Conservation (phyloP, 2,797 vertebrate genomes). For the Diglossa cyanea region DNA sequence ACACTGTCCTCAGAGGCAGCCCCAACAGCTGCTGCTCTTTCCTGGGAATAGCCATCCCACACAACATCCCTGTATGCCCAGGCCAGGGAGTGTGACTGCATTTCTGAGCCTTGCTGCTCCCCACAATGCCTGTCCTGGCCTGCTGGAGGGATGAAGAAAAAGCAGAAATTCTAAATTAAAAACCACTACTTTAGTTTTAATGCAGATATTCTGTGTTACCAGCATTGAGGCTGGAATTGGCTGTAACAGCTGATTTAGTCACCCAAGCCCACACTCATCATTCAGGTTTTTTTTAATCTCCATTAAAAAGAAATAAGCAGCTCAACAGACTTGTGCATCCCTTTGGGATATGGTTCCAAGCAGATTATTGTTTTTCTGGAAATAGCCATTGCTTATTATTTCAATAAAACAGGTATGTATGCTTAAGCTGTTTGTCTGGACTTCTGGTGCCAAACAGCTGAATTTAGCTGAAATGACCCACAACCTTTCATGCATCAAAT, state of each 20-base stretch:
- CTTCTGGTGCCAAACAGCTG: background rate
- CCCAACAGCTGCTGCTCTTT: fast-evolving
- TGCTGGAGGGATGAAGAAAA: background rate
- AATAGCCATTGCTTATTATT: background rate
- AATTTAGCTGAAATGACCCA: background rate
- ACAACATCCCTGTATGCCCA: background rate
- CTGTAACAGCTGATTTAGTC: background rate
- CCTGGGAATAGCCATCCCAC: fast-evolving
- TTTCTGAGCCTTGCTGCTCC: background rate
- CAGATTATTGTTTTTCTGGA: background rate
- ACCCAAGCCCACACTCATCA: background rate
- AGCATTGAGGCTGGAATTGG: background rate
- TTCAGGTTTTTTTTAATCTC: background rate
- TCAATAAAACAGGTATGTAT: background rate
- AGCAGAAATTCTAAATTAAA: background rate
- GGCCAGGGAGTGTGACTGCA: fast-evolving
- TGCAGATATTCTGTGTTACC: too few relatives aligned
- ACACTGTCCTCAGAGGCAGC: background rate
- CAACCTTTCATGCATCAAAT: background rate
- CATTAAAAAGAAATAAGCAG: background rate
- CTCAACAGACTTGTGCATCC: background rate
- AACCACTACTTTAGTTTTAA: background rate
- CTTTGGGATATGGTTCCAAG: background rate
- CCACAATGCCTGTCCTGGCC: background rate
- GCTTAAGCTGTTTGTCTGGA: background rate